Evolutionary conservation across 2,888 invertebrate species (phyloP).

Genomic region (Amaurobius ferox): DNA sequence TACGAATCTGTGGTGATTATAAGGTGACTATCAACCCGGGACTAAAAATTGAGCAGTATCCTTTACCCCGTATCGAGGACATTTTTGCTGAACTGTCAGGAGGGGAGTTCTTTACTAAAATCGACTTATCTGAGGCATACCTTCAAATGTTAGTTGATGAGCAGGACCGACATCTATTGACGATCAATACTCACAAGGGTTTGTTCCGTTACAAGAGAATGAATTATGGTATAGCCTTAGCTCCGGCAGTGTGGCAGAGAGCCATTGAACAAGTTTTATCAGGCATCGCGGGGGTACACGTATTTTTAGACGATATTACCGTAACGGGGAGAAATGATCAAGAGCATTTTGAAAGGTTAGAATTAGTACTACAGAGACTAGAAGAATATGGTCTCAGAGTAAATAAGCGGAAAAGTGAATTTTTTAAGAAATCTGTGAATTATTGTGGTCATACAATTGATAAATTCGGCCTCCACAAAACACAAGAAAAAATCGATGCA

Average conservation of each 20-base stretch:
- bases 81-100: constrained; percentile 75
- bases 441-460: constrained; percentile 31
- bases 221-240: constrained; percentile 76
- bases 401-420: constrained; percentile 10
- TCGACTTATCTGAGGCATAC: constrained; percentile 76
- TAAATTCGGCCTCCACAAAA: constrained; percentile 40
- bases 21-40: constrained; percentile 74
- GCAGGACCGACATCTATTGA: constrained; percentile 75
- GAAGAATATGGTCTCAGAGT: constrained; percentile 19
- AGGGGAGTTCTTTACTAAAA: constrained; percentile 74
- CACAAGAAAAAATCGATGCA: constrained; percentile 47
- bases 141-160: constrained; percentile 76
- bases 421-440: constrained; percentile 32
- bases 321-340: constrained; percentile 26
- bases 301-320: constrained; percentile 31
- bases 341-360: constrained; percentile 32
- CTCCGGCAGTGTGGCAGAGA: constrained; percentile 75
- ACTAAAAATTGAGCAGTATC: constrained; percentile 75
- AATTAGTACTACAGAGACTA: constrained; percentile 16
- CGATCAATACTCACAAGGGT: constrained; percentile 77
- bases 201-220: constrained; percentile 76
- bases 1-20: constrained; percentile 77
- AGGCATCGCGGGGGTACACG: constrained; percentile 23
- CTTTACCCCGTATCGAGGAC: constrained; percentile 74
- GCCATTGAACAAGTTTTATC: constrained; percentile 36